phyloP scores from a whole-genome alignment of 2,888 invertebrate genomes.

The Argyresthia goedartella region DNA sequence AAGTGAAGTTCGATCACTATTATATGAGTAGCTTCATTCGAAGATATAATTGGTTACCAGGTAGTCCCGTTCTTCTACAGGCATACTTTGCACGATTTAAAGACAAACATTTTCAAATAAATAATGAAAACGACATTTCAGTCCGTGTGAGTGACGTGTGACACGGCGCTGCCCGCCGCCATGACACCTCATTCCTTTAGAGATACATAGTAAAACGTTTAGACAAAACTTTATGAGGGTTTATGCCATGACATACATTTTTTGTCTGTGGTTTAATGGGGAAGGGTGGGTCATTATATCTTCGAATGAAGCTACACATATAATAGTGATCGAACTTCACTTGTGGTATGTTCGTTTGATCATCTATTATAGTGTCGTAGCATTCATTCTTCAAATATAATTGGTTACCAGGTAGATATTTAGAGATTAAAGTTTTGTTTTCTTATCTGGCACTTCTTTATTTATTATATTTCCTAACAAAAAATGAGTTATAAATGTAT shows the following conservation, averaged over 20 bases:
- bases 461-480: too few species aligned
- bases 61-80: background rate
- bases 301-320: background rate
- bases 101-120: background rate
- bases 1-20: too few species aligned
- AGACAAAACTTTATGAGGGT: background rate
- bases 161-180: too few species aligned
- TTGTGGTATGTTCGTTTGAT: background rate
- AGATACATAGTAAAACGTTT: too few species aligned
- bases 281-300: background rate
- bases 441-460: too few species aligned
- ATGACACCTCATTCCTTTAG: background rate
- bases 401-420: background rate
- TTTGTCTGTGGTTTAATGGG: background rate
- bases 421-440: background rate
- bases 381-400: constrained; percentile 17
- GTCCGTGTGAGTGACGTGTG: background rate
- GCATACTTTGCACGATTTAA: background rate
- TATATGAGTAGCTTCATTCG: too few species aligned
- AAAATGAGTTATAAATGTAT: background rate
- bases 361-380: background rate
- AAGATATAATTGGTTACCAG: background rate
- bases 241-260: background rate
- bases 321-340: background rate
- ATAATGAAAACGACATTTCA: background rate